Conservation (phyloP, 2,113 vertebrate genomes). For the Ciconia stormi region DNA sequence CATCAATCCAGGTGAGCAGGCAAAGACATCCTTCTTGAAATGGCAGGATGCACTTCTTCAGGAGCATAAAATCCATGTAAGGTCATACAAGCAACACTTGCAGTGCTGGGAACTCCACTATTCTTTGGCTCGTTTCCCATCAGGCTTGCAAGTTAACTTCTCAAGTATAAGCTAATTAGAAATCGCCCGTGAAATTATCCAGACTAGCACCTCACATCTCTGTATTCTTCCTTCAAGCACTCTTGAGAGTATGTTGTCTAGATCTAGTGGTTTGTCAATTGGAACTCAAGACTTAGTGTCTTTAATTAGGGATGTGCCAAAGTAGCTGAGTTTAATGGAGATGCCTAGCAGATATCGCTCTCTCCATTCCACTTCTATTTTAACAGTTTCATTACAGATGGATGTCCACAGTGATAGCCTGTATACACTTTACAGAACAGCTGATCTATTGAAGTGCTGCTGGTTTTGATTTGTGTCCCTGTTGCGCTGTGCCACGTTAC, state of each 20-base stretch:
- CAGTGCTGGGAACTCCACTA: background rate
- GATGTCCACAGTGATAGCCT: background rate
- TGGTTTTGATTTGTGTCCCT: background rate
- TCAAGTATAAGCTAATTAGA: constrained; percentile 45
- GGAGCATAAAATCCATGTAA: background rate
- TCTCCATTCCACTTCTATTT: background rate
- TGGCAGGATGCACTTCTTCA: background rate
- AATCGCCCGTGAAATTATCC: constrained; percentile 36
- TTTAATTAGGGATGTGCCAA: constrained; percentile 60
- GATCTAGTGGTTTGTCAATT: constrained; percentile 50
- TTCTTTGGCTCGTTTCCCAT: background rate
- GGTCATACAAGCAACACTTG: background rate
- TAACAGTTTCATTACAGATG: constrained; percentile 7
- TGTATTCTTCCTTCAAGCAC: constrained; percentile 22
- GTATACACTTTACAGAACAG: background rate
- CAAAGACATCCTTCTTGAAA: background rate
- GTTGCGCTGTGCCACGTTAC: background rate
- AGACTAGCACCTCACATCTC: constrained; percentile 4
- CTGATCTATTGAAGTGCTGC: background rate
- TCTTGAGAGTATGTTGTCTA: constrained; percentile 28
- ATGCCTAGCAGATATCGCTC: constrained; percentile 2
- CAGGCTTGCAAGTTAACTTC: constrained; percentile 38
- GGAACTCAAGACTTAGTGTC: constrained; percentile 36
- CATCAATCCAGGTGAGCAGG: background rate
- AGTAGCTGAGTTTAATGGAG: constrained; percentile 37